Percentiles rank a stretch among this genome's conserved stretches.
Evolutionary conservation across 2,888 invertebrate genomes (phyloP).

Genomic region (Drosophila leonis): DNA sequence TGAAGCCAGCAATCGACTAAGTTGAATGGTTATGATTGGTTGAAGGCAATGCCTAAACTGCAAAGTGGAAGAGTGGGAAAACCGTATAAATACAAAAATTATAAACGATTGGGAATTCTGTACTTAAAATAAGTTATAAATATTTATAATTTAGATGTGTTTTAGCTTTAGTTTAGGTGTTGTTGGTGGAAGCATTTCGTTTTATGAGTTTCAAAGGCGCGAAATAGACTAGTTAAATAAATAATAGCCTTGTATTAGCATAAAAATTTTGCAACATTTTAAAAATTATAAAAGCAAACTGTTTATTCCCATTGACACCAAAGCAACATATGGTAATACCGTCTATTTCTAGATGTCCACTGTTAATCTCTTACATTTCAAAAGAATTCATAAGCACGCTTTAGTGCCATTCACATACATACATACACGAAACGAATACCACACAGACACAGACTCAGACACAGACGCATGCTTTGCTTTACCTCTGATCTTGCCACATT

Average conservation of each 20-base stretch:
- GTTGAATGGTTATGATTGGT: constrained; percentile 13
- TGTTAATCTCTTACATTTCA: constrained; percentile 50
- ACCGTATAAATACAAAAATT: neutral
- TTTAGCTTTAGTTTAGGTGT: neutral
- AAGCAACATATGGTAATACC: constrained; percentile 19
- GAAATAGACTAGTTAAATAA: constrained; percentile 2
- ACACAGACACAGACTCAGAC: neutral
- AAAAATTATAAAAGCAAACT: neutral
- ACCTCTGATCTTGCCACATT: constrained; percentile 51
- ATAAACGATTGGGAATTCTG: neutral
- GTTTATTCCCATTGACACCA: constrained; percentile 16
- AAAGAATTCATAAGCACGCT: constrained; percentile 74
- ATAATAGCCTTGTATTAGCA: neutral
- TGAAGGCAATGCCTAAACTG: neutral
- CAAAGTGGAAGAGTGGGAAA: neutral
- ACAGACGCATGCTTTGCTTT: neutral
- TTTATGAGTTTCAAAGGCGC: neutral
- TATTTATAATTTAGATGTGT: neutral
- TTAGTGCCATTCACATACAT: constrained; percentile 44
- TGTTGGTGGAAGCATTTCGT: neutral
- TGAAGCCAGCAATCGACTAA: constrained; percentile 5
- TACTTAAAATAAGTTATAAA: neutral
- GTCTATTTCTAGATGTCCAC: constrained; percentile 2
- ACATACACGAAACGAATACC: neutral
- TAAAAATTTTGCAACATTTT: neutral